A percentile compares a stretch with the other conserved stretches of the same genome.
Conservation (phyloP, 2,888 invertebrate species). For the Cerceris ruficornis region DNA sequence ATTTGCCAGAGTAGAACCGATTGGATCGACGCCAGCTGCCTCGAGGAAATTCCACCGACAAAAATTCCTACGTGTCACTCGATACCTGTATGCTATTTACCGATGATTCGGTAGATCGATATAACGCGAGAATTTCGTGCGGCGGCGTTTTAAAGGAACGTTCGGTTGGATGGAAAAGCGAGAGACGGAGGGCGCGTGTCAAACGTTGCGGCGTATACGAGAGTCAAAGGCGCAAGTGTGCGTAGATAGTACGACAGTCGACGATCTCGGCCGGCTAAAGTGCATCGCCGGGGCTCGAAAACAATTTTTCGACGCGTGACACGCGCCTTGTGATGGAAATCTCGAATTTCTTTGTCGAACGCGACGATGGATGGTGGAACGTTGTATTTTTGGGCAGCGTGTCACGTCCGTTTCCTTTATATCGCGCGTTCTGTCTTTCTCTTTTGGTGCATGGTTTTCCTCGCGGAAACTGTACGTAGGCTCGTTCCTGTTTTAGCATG, state of each 20-base stretch:
- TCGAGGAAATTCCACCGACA: slow-evolving; percentile 50
- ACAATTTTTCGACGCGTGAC: slow-evolving; percentile 29
- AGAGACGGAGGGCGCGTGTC: slow-evolving; percentile 39
- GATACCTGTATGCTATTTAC: not conserved
- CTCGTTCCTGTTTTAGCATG: no score
- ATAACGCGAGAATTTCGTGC: no score
- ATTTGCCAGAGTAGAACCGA: slow-evolving; percentile 44
- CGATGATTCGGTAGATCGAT: no score
- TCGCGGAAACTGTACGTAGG: no score
- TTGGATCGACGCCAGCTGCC: slow-evolving; percentile 54
- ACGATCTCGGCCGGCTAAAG: slow-evolving; percentile 17
- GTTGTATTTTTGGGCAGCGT: slow-evolving; percentile 38
- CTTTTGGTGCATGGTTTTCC: no score
- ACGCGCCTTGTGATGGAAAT: slow-evolving; percentile 50
- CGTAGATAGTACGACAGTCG: slow-evolving; percentile 14
- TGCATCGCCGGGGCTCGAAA: slow-evolving; percentile 20
- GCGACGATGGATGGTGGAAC: not conserved
- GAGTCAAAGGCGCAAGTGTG: not conserved
- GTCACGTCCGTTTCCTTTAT: slow-evolving; percentile 17
- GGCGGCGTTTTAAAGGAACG: no score
- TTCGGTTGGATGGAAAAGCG: slow-evolving; percentile 3
- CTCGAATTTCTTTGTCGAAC: slow-evolving; percentile 36
- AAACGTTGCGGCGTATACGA: slow-evolving; percentile 15
- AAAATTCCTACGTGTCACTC: slow-evolving; percentile 51
- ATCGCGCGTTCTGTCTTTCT: not conserved